Conservation (phyloP, 2,888 invertebrate species). For the Hipparchia sbordonii region DNA sequence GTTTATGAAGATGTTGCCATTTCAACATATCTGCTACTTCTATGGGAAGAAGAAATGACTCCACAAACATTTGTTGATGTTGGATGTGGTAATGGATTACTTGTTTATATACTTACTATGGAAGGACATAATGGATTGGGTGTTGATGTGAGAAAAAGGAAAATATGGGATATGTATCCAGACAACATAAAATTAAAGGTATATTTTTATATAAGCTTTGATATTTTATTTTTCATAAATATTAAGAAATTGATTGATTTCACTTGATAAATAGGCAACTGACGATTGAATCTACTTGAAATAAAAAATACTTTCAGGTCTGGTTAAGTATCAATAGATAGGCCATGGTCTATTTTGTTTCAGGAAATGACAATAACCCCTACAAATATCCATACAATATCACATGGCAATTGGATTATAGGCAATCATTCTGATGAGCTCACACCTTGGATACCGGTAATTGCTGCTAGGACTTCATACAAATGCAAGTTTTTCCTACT, state of each 20-base stretch:
- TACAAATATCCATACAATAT: constrained; percentile 85
- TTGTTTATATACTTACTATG: constrained; percentile 91
- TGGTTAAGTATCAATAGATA: no score
- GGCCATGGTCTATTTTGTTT: constrained; percentile 44
- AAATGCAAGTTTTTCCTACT: constrained; percentile 92
- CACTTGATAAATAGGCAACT: no score
- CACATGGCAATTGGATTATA: constrained; percentile 95
- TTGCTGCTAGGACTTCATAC: constrained; percentile 90
- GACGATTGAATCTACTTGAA: no score
- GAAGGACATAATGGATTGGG: constrained; percentile 94
- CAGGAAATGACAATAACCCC: constrained; percentile 87
- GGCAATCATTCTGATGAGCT: constrained; percentile 99
- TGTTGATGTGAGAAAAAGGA: constrained; percentile 91
- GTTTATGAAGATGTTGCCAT: constrained; percentile 98
- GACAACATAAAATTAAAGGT: constrained; percentile 85
- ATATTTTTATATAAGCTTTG: constrained; percentile 37
- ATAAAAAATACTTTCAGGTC: no score
- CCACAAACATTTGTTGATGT: constrained; percentile 92
- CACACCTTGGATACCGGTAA: constrained; percentile 99
- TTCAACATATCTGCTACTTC: constrained; percentile 90
- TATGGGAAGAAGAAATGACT: constrained; percentile 86
- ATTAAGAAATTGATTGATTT: background rate
- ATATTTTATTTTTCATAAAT: background rate
- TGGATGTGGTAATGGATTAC: constrained; percentile 98
- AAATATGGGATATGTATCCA: constrained; percentile 94